phyloP scores from a whole-genome alignment of 2,113 vertebrate species.

The Thermophis baileyi region DNA sequence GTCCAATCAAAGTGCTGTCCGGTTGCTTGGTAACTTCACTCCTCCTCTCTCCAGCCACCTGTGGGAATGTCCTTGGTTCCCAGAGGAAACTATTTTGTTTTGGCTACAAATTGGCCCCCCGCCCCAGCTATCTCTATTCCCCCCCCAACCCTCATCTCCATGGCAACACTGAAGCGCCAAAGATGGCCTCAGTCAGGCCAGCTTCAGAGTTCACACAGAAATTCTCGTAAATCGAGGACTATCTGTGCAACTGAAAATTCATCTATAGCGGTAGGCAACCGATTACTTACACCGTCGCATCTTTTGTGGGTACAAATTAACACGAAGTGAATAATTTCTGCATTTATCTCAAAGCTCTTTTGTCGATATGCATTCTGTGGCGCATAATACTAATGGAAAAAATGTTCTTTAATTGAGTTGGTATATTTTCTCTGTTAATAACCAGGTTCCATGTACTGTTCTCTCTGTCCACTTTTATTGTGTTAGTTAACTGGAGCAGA shows the following conservation, averaged over 20 bases:
- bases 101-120: too few species aligned
- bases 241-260: neutral
- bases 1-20: too few species aligned
- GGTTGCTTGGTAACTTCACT: too few species aligned
- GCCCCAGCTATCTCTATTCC: too few species aligned
- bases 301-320: neutral
- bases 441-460: neutral
- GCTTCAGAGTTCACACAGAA: too few species aligned
- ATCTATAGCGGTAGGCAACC: neutral
- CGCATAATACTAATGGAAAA: neutral
- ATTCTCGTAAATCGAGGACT: too few species aligned
- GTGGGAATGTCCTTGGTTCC: too few species aligned
- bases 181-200: too few species aligned
- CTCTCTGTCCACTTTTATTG: neutral
- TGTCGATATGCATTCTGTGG: fast-evolving
- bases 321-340: neutral
- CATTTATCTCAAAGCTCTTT: neutral
- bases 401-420: neutral
- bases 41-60: too few species aligned
- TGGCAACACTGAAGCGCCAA: too few species aligned
- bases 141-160: too few species aligned
- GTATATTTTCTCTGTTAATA: neutral
- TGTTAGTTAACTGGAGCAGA: neutral
- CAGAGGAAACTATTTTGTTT: too few species aligned
- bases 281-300: neutral